Base-by-base conservation (phyloP, 37 sponge, comb jelly and placozoan genomes). In the Chondrilla cf. caribensis region DNA sequence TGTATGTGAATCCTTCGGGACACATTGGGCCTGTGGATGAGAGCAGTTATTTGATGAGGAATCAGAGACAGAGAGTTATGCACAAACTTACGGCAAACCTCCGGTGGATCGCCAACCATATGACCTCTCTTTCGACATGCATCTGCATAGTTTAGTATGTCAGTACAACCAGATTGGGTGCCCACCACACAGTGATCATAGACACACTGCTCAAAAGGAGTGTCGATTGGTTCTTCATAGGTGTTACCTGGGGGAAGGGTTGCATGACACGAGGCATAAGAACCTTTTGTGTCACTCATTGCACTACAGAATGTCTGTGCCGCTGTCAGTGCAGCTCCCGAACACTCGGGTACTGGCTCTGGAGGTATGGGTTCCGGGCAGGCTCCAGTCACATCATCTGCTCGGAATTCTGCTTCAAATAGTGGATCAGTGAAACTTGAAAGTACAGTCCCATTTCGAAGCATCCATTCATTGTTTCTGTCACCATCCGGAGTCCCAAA, bases 21-120 rank as follows among this genome's bases (percentile, higher is more conserved):
- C 64, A 62, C 25, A 7, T 28, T n/a, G 64, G 64, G 29, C 6
- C 64, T 62, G 15, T 29, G 5, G 64, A 47, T n/a, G n/a, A n/a
- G n/a, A n/a, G n/a, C n/a, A n/a, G n/a, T n/a, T n/a, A n/a, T n/a
- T n/a, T n/a, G n/a, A n/a, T n/a, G n/a, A n/a, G n/a, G n/a, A n/a
- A n/a, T n/a, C n/a, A n/a, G n/a, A n/a, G n/a, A n/a, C n/a, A n/a
- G n/a, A n/a, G n/a, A n/a, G n/a, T n/a, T n/a, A n/a, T n/a, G n/a
- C n/a, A n/a, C n/a, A n/a, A 62, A 62, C 64, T 62, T 28, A 62
- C 64, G 25, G 15, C 64, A 62, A 62, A 62, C 64, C 6, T 62
- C 22, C 15, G 64, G 64, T 62, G 64, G 64, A 15, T 62, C 29
- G 6, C 64, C 64, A 29, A 28, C 29, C 64, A 6, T 62, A 7